A percentile compares a stretch with the other conserved stretches of the same genome.
phyloP scores from a whole-genome alignment of 2,113 vertebrate genomes.

The Lampris megalopsis region DNA sequence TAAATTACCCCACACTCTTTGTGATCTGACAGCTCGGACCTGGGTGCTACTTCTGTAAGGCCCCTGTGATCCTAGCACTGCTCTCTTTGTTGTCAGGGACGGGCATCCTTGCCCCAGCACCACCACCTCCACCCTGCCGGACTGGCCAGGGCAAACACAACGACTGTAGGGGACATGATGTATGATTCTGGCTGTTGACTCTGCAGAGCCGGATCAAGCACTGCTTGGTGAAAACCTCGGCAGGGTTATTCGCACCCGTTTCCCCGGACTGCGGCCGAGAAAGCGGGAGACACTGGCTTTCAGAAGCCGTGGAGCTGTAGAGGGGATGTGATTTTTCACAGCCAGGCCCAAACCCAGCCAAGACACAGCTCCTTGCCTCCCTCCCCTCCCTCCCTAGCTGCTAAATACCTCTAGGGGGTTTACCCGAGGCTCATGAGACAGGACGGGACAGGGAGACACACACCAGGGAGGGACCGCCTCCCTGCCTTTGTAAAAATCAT shows the following conservation, averaged over 20 bases:
- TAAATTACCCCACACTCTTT: constrained; percentile 79
- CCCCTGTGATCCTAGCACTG: constrained; percentile 65
- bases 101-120: constrained; percentile 47
- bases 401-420: constrained; percentile 76
- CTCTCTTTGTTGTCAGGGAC: constrained; percentile 62
- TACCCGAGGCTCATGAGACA: constrained; percentile 55
- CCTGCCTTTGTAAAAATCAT: constrained; percentile 17
- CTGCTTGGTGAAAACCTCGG: constrained; percentile 55
- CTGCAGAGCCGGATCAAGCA: constrained; percentile 51
- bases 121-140: constrained; percentile 44
- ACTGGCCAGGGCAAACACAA: constrained; percentile 74
- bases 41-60: constrained; percentile 78
- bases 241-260: constrained; percentile 55
- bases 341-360: constrained; percentile 68
- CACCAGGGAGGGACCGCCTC: constrained; percentile 29
- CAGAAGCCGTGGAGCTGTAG: constrained; percentile 60
- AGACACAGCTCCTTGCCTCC: constrained; percentile 48
- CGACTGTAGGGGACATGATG: constrained; percentile 60
- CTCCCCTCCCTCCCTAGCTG: constrained; percentile 60
- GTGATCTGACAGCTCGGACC: constrained; percentile 73
- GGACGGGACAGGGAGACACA: constrained; percentile 52
- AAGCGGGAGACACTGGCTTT: constrained; percentile 72
- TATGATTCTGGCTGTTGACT: constrained; percentile 69
- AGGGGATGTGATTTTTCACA: constrained; percentile 81
- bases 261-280: constrained; percentile 49